Percentiles rank a stretch among this genome's conserved stretches.
phyloP scores from a whole-genome alignment of 2,113 vertebrate species.

The Hyperoodon ampullatus region DNA sequence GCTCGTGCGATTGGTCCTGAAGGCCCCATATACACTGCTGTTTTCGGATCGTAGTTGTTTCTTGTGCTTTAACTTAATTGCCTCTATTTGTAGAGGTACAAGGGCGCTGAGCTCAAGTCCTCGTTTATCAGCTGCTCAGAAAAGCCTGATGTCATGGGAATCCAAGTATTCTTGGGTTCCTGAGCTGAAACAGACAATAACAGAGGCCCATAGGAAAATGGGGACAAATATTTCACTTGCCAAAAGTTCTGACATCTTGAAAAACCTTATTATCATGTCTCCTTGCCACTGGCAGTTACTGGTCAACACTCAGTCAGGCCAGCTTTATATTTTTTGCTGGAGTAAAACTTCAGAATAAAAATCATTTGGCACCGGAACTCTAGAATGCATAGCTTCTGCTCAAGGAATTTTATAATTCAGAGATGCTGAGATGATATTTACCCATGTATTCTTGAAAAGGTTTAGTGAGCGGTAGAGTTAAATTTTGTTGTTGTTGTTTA shows the following conservation, averaged over 20 bases:
- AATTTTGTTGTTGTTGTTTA: not conserved
- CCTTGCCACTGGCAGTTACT: not conserved
- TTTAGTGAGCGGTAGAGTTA: not conserved
- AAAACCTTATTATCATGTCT: not conserved
- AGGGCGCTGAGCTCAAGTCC: not conserved
- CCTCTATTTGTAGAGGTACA: not conserved
- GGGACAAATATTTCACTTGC: not conserved
- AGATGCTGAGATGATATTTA: not conserved
- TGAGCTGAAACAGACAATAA: not conserved
- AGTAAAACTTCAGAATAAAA: slow-evolving; percentile 39
- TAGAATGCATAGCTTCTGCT: not conserved
- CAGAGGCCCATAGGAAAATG: not conserved
- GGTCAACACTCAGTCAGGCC: not conserved
- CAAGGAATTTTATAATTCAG: not conserved
- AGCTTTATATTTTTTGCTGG: not conserved
- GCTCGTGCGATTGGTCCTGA: not conserved
- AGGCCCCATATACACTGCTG: not conserved
- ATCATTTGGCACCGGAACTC: too few relatives aligned
- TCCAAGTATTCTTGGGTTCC: not conserved
- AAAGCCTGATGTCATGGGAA: not conserved
- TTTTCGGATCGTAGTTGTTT: not conserved
- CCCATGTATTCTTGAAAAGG: not conserved
- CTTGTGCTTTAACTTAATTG: not conserved
- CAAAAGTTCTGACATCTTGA: not conserved
- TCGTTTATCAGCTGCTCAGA: not conserved